Percentiles rank a stretch among this genome's conserved stretches.
Conservation (phyloP, 30 jellyfish, hydroid and myxozoan species). For the Pseudorhiza aurosa region DNA sequence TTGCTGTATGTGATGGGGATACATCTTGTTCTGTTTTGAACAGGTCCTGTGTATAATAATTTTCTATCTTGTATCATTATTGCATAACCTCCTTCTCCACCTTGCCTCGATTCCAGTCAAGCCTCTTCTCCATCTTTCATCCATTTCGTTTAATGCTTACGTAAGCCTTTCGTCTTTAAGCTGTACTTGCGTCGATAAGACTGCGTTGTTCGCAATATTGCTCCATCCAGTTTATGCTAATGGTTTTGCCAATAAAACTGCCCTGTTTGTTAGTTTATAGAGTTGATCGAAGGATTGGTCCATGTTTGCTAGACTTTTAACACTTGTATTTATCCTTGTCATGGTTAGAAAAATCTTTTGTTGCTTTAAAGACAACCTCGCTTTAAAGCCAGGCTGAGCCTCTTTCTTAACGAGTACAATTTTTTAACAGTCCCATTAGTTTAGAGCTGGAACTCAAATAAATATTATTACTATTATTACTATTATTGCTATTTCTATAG, state of each 20-base stretch:
- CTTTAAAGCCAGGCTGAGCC: conserved; percentile 68
- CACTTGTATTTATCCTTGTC: conserved; percentile 3
- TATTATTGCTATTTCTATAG: not conserved
- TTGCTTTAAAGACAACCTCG: not conserved
- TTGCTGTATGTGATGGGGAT: not conserved
- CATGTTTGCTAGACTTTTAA: not conserved
- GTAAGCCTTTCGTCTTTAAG: no score
- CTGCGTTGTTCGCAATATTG: no score
- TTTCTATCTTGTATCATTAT: no score
- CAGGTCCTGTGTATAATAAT: no score
- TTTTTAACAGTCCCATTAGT: conserved; percentile 57
- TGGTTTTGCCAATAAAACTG: no score
- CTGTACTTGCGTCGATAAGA: no score
- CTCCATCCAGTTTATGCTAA: no score
- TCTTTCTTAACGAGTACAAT: conserved; percentile 15
- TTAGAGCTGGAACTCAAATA: conserved; percentile 81
- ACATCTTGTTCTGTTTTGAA: not conserved
- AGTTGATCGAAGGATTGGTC: no score
- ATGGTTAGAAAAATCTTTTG: not conserved
- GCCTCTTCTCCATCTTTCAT: no score
- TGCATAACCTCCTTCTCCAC: no score
- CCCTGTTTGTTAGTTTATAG: not conserved
- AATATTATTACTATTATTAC: conserved; percentile 14
- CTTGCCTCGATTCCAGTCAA: no score
- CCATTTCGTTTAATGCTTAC: no score